Evolutionary conservation across 2,797 vertebrate genomes (phyloP), one percentile per base, ranked within the genome.

Genomic region (Australoheros facetus): DNA sequence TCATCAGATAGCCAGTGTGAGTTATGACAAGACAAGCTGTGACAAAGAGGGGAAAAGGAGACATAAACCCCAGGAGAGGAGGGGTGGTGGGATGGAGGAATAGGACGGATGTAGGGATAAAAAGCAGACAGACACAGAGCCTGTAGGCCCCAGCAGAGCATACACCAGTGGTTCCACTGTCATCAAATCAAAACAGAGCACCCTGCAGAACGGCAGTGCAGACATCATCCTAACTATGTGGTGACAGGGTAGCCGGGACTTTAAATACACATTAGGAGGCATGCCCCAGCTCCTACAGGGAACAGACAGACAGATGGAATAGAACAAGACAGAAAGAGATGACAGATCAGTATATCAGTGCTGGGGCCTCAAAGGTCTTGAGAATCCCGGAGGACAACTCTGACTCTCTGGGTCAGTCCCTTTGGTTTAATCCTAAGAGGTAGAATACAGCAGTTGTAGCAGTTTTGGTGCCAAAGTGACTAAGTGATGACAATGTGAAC

Each of bases 261-360:
- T 89, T 90, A 91, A 94, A 94, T 89, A 86, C 84, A 87, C 89
- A 90, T 94, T 80, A 87, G 87, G 83, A 87, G 84, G 76, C 9
- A 58, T 23, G 55, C 85, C 84, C 79, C 79, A 66, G 62, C 59
- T 84, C 87, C 85, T 71, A 74, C 78, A 78, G 91, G 76, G 88
- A 83, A 10, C 77, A 56, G 84, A 79, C 66, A 12, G 77, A 79
- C 85, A 88, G 86, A 82, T 48, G 75, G 81, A 88, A 85, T 48
- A 70, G 79, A 89, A 81, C 79, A 76, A 81, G 77, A 81, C 86
- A 90, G 80, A 75, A 77, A 77, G 86, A 83, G 88, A 89, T 80
- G 89, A 91, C 92, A 91, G 88, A 81, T 87, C 82, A 4, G 88
- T 91, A 91, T 90, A 92, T 94, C 92, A 92, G 8, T 59, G 76